Conservation (phyloP, 2,797 vertebrate genomes). For the Spinus pinus region DNA sequence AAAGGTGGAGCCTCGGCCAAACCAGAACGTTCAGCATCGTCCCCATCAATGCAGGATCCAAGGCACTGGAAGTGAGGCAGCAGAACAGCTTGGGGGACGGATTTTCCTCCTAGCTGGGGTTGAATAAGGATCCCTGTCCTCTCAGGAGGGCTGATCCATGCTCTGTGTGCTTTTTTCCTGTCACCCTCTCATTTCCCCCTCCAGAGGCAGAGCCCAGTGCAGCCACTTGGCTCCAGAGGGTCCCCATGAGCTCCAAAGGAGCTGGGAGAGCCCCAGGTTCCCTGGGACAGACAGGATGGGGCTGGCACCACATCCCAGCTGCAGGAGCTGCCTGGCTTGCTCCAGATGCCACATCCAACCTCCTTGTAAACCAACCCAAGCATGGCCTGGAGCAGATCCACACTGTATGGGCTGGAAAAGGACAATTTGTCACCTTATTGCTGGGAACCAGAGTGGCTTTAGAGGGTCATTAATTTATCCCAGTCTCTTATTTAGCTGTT, state of each 20-base stretch:
- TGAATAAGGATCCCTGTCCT: not conserved
- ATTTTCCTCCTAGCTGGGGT: not conserved
- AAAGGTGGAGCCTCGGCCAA: not conserved
- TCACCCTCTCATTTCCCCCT: not conserved
- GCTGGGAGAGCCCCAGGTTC: not conserved
- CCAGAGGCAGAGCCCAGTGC: not conserved
- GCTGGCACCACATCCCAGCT: not conserved
- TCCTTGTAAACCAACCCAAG: not conserved
- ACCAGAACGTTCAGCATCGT: fast-evolving
- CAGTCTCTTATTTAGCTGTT: not conserved
- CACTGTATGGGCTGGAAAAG: not conserved
- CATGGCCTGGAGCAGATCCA: not conserved
- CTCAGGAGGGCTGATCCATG: not conserved
- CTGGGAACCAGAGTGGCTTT: not conserved
- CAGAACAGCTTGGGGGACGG: not conserved
- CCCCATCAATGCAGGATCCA: not conserved
- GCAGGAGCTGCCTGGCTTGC: not conserved
- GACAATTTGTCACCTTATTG: not conserved
- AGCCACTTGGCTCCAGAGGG: fast-evolving
- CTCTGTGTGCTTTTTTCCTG: not conserved
- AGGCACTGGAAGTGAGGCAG: not conserved
- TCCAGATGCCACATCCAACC: not conserved
- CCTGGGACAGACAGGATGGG: not conserved
- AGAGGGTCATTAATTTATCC: conserved; percentile 16
- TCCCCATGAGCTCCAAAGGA: fast-evolving